Conservation (phyloP, 2,113 vertebrate genomes). For the Albula glossodonta region DNA sequence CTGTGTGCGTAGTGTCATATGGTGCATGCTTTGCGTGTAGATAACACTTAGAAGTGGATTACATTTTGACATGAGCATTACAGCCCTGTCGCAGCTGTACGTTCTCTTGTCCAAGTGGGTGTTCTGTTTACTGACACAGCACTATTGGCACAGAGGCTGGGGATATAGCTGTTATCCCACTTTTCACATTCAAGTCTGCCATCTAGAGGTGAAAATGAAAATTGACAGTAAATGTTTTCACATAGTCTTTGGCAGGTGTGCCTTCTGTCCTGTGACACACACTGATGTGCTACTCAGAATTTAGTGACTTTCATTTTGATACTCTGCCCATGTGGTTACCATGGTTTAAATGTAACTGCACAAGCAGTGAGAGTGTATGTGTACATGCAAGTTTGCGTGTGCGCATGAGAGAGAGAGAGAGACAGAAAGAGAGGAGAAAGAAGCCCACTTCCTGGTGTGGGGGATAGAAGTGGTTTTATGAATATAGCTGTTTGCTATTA, state of each 20-base stretch:
- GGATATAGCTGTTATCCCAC: neutral
- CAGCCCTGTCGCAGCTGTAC: neutral
- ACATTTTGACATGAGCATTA: neutral
- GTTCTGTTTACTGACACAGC: neutral
- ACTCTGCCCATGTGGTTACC: neutral
- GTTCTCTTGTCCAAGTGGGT: neutral
- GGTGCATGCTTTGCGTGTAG: neutral
- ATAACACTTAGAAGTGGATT: neutral
- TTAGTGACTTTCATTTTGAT: neutral
- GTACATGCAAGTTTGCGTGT: too few species aligned
- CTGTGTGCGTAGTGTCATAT: neutral
- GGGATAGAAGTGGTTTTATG: too few species aligned
- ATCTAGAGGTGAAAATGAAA: constrained; percentile 62
- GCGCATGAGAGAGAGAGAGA: too few species aligned
- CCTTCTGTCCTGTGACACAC: constrained; percentile 44
- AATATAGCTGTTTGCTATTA: too few species aligned
- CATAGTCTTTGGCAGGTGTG: constrained; percentile 19
- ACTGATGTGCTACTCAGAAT: constrained; percentile 22
- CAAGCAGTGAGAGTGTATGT: too few species aligned
- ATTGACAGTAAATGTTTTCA: constrained; percentile 1
- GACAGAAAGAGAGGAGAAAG: too few species aligned
- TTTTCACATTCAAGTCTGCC: constrained; percentile 68
- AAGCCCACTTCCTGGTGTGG: too few species aligned
- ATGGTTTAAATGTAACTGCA: neutral
- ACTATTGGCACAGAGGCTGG: neutral